Evolutionary conservation across 1,140 invertebrate genomes (phyloP).

Genomic region (Oryctes rhinoceros): DNA sequence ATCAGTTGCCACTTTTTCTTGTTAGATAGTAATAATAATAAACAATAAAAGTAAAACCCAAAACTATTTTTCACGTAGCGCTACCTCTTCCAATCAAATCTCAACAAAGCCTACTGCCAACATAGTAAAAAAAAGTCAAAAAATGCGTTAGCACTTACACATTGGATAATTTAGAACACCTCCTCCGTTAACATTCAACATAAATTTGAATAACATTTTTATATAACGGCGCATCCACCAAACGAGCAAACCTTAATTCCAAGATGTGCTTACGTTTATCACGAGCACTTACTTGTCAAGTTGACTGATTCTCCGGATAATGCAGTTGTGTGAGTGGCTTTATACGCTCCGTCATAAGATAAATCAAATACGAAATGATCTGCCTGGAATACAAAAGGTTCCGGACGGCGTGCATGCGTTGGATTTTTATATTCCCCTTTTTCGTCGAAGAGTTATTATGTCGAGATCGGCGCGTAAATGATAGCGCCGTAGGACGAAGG

Average conservation of each 20-base stretch:
- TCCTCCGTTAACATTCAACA: too few species aligned
- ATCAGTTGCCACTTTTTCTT: too few species aligned
- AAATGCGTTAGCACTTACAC: too few species aligned
- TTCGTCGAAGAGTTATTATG: slow-evolving; percentile 4
- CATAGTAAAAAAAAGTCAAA: too few species aligned
- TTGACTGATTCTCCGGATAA: slow-evolving; percentile 17
- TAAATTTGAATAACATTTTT: too few species aligned
- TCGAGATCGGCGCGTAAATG: neutral
- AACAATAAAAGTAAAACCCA: too few species aligned
- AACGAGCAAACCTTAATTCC: neutral
- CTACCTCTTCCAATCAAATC: too few species aligned
- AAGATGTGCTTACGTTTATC: neutral
- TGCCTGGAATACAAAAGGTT: slow-evolving; percentile 4
- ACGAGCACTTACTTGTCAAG: neutral
- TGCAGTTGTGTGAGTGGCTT: slow-evolving; percentile 25
- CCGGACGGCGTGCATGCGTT: neutral
- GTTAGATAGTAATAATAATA: too few species aligned
- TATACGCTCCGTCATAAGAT: neutral
- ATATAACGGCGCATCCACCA: too few species aligned
- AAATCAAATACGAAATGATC: slow-evolving; percentile 32
- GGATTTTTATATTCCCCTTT: slow-evolving; percentile 1
- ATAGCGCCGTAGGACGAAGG: neutral
- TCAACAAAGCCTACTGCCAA: too few species aligned
- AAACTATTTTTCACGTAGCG: too few species aligned
- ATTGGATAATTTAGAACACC: too few species aligned